phyloP scores from a whole-genome alignment of 2,888 invertebrate species.

The Pollenia griseotomentosa region DNA sequence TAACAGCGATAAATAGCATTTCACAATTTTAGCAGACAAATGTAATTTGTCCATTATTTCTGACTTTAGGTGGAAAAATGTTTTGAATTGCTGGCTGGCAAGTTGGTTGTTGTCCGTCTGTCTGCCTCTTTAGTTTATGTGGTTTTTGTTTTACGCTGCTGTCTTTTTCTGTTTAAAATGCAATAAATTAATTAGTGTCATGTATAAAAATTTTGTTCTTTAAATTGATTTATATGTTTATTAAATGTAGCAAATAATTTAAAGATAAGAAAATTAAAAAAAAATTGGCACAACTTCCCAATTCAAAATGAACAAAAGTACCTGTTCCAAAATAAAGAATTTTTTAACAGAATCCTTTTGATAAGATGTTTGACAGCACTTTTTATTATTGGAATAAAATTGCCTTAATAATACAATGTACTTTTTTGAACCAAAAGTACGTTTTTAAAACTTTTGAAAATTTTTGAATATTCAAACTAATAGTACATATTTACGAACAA shows the following conservation, averaged over 20 bases:
- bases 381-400: no score
- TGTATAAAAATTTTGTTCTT: conserved; percentile 20
- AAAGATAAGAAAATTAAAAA: background rate
- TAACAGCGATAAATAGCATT: conserved; percentile 32
- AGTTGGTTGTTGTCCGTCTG: background rate
- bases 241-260: conserved; percentile 34
- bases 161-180: conserved; percentile 44
- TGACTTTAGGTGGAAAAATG: conserved; percentile 20
- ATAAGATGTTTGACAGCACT: no score
- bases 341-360: no score
- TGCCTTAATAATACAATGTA: no score
- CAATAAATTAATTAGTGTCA: conserved; percentile 68
- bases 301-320: no score
- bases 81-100: conserved; percentile 39
- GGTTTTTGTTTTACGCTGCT: conserved; percentile 37
- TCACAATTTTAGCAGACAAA: conserved; percentile 50
- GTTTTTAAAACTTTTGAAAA: no score
- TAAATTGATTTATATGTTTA: conserved; percentile 46
- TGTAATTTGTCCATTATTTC: conserved; percentile 58
- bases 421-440: no score
- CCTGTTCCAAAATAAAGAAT: no score
- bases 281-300: no score
- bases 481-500: no score
- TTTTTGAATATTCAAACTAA: no score
- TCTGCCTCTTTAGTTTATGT: conserved; percentile 29